Evolutionary conservation across 1,140 invertebrate genomes (phyloP).

Genomic region (Tenebrio molitor): DNA sequence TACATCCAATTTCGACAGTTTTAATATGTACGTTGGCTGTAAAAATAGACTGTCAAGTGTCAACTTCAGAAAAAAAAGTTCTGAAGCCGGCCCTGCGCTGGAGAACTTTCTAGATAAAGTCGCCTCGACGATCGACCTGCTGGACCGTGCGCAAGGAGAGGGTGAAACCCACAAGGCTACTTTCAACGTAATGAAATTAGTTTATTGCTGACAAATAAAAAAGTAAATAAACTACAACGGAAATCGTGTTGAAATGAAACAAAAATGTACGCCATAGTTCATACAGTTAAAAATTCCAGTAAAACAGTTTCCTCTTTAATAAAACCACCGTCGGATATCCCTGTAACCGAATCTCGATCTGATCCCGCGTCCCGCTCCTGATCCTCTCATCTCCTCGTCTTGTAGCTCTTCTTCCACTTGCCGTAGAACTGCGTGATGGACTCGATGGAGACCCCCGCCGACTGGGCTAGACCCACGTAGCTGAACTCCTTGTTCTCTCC

Average conservation of each 20-base stretch:
- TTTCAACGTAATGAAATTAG: background rate
- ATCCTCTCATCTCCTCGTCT: conserved; percentile 75
- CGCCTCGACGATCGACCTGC: no score
- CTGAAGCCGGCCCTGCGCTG: no score
- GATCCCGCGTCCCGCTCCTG: conserved; percentile 8
- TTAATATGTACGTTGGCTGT: no score
- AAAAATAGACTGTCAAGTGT: no score
- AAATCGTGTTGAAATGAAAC: conserved; percentile 23
- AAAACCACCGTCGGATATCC: conserved; percentile 2
- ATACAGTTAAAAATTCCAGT: conserved; percentile 30
- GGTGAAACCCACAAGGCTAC: no score
- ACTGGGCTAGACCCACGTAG: conserved; percentile 70
- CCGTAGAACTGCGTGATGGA: conserved; percentile 75
- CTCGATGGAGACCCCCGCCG: conserved; percentile 76
- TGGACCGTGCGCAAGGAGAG: no score
- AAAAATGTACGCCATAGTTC: conserved; percentile 5
- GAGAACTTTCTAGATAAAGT: no score
- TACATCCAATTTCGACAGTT: no score
- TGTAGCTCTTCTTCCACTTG: conserved; percentile 77
- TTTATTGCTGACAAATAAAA: conserved; percentile 27
- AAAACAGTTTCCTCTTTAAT: conserved; percentile 4
- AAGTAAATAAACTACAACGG: conserved; percentile 20
- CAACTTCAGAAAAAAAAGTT: no score
- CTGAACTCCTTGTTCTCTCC: conserved; percentile 63
- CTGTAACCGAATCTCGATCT: background rate